A percentile compares a stretch with the other conserved stretches of the same genome.
Conservation (phyloP, 2,797 vertebrate species). For the Zenarchopterus dispar region DNA sequence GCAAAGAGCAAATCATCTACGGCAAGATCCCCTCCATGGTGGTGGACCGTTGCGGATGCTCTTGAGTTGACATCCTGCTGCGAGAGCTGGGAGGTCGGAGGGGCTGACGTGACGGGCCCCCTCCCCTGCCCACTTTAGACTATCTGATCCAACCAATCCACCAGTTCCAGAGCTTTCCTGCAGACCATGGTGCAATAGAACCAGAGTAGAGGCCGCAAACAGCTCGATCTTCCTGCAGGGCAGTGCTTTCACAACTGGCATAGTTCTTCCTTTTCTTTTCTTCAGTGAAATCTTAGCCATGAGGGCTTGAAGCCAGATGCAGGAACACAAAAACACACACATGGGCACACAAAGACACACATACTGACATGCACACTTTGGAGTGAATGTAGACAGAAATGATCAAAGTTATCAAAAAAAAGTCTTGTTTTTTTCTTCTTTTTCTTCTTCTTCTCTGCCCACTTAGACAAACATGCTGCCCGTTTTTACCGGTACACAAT, state of each 20-base stretch:
- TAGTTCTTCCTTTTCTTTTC: constrained; percentile 60
- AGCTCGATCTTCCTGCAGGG: constrained; percentile 58
- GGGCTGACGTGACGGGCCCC: constrained; percentile 34
- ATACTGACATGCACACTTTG: constrained; percentile 46
- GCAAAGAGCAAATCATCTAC: constrained; percentile 95
- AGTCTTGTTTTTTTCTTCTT: constrained; percentile 26
- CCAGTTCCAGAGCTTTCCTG: constrained; percentile 82
- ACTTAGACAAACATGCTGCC: constrained; percentile 56
- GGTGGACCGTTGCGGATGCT: constrained; percentile 97
- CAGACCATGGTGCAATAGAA: constrained; percentile 87
- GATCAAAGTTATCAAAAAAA: constrained; percentile 58
- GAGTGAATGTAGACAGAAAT: constrained; percentile 67
- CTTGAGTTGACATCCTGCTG: constrained; percentile 77
- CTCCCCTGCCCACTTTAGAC: constrained; percentile 56
- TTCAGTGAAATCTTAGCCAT: constrained; percentile 61
- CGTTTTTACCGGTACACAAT: constrained; percentile 57
- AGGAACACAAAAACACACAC: constrained; percentile 52
- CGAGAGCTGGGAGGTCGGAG: constrained; percentile 24
- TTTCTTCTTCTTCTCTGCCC: constrained; percentile 52
- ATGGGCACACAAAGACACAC: constrained; percentile 46
- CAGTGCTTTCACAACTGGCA: constrained; percentile 63
- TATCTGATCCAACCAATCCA: constrained; percentile 75
- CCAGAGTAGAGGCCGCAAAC: constrained; percentile 75
- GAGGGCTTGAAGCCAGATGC: constrained; percentile 63
- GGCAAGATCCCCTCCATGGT: constrained; percentile 98